Evolutionary conservation across 2,888 invertebrate species (phyloP), one percentile per base, ranked within the genome.

Genomic region (Netelia virgata): DNA sequence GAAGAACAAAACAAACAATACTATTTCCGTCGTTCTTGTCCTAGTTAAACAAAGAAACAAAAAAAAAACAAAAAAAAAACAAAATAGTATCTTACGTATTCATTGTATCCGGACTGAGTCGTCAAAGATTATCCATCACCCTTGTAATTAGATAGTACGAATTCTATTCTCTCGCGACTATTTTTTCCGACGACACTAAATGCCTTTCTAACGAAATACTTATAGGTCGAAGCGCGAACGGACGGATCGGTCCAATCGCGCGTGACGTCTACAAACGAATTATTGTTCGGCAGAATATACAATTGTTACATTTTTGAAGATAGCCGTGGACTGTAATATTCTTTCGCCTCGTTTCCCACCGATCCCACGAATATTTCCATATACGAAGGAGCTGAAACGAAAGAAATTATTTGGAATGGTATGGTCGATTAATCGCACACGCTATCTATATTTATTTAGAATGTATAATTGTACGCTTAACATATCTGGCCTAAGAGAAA

Each of bases 371-470:
- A 36, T 36, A 36, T 6, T 36, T 36, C 36, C 36, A n/a, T 6
- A 36, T 1, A 36, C 68, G 75, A 28, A 61, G 64, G 64, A 66
- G 69, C 53, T 41, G 63, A 41, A 66, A 72, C 55, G 23, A 28
- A 76, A 64, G n/a, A 50, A 23, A 69, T 55, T 64, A 63, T 6
- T 36, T 83, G 59, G 66, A 80, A 36, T 76, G 83, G 78, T 78
- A 80, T 72, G 78, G 79, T 84, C 87, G 86, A 83, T 90, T 92
- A 90, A 91, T 92, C 92, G 91, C 91, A 92, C 92, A 92, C 92
- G 91, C 91, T 92, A 91, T 89, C 92, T 92, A 92, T 87, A 87
- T 87, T 93, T 93, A 93, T 93, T 93, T 92, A 90, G 90, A 93
- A 92, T 92, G 91, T 91, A 93, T 91, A 91, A 92, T 92, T 90